These are phyloP conservation scores for Anolis carolinensis DNA, from an alignment of 2,113 vertebrate genomes.

Conservation along the genomic window DNA sequence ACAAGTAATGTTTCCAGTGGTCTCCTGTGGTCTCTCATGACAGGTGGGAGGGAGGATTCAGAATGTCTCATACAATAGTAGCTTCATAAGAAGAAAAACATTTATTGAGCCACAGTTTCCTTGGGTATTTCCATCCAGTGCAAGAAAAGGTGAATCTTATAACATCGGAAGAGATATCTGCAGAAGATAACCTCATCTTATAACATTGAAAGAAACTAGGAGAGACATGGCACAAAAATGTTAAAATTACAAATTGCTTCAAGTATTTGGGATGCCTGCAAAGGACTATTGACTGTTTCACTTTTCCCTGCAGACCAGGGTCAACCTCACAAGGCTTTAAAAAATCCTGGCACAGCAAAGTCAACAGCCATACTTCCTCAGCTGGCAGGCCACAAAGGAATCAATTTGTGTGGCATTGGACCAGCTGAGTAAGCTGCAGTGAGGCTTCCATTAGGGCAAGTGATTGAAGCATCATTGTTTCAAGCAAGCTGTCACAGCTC, in stretches of 20 bases:
- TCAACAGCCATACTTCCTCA: neutral
- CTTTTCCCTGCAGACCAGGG: neutral
- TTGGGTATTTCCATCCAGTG: neutral
- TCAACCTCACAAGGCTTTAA: neutral
- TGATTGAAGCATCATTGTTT: neutral
- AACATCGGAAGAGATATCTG: neutral
- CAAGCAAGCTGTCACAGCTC: neutral
- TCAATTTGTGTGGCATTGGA: neutral
- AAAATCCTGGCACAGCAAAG: neutral
- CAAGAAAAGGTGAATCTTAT: too few relatives aligned
- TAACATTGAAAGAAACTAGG: neutral
- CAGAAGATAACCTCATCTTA: too few relatives aligned
- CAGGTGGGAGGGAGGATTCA: neutral
- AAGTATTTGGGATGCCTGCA: neutral
- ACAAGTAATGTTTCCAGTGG: too few relatives aligned
- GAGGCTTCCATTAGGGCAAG: neutral
- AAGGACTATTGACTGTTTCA: neutral
- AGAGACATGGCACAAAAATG: neutral
- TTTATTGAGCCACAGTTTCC: neutral
- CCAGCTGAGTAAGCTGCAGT: neutral
- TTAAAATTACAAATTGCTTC: neutral
- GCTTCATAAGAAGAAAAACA: neutral
- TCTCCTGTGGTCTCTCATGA: neutral
- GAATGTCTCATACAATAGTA: neutral
- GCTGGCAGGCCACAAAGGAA: neutral